A percentile compares a stretch with the other conserved stretches of the same genome.
Evolutionary conservation across 2,797 vertebrate genomes (phyloP).

Genomic region (Pipistrellus pipistrellus): DNA sequence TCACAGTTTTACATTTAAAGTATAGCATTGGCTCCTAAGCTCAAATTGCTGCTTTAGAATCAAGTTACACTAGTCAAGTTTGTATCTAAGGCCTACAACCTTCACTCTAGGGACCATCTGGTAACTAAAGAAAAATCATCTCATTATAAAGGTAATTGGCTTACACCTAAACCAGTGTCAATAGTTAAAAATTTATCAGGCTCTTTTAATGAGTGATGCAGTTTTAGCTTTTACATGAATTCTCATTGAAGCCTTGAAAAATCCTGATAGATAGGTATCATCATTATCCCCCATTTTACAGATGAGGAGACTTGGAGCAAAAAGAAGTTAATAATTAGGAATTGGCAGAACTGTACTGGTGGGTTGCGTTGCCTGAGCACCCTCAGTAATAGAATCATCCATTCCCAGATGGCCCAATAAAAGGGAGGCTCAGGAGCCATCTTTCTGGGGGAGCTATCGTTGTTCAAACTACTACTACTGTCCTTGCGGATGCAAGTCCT

Average conservation of each 20-base stretch:
- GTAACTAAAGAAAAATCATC: slow-evolving; percentile 73
- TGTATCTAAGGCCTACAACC: slow-evolving; percentile 51
- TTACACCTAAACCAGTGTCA: slow-evolving; percentile 60
- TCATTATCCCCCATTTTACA: slow-evolving; percentile 43
- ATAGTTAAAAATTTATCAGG: slow-evolving; percentile 60
- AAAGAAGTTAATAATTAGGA: slow-evolving; percentile 28
- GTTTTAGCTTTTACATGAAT: slow-evolving; percentile 19
- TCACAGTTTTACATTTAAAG: slow-evolving; percentile 60
- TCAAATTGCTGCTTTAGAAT: slow-evolving; percentile 56
- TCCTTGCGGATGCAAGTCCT: background rate
- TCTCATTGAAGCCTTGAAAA: slow-evolving; percentile 43
- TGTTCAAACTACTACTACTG: background rate
- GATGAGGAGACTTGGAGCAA: slow-evolving; percentile 11
- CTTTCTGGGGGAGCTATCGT: background rate
- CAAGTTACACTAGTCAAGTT: slow-evolving; percentile 66
- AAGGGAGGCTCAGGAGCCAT: background rate
- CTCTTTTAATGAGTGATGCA: slow-evolving; percentile 18
- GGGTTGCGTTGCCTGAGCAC: background rate
- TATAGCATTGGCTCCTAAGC: slow-evolving; percentile 15
- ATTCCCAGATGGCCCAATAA: background rate
- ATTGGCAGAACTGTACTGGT: background rate
- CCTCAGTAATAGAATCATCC: background rate
- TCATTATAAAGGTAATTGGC: slow-evolving; percentile 75
- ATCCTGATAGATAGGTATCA: background rate
- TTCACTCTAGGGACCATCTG: slow-evolving; percentile 74